Conservation (phyloP, 2,888 invertebrate species). For the Archips crataeganus region DNA sequence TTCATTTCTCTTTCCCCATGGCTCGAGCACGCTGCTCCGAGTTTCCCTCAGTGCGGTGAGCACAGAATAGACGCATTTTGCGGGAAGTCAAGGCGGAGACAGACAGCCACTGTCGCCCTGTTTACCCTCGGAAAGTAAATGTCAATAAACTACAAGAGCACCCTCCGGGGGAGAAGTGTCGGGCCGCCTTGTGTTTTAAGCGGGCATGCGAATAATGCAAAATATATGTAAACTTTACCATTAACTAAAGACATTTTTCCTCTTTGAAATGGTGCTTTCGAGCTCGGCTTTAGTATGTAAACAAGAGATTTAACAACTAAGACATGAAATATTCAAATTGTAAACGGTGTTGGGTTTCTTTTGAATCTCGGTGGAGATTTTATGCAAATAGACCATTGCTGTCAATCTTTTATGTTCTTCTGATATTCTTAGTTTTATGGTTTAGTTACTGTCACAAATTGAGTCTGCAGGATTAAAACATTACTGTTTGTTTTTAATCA, state of each 20-base stretch:
- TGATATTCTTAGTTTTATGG: background rate
- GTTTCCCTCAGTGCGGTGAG: conserved; percentile 18
- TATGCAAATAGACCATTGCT: conserved; percentile 19
- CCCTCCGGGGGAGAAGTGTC: conserved; percentile 71
- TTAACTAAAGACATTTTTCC: conserved; percentile 44
- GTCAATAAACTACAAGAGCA: conserved; percentile 81
- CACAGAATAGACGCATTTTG: conserved; percentile 49
- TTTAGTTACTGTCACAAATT: background rate
- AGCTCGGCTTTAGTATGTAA: conserved; percentile 31
- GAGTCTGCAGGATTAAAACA: background rate
- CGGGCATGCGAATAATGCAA: conserved; percentile 56
- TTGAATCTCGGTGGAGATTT: conserved; percentile 22
- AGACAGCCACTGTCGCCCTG: conserved; percentile 70
- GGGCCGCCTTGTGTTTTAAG: conserved; percentile 64
- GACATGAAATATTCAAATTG: conserved; percentile 36
- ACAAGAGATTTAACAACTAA: conserved; percentile 31
- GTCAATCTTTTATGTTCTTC: background rate
- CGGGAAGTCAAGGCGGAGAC: conserved; percentile 60
- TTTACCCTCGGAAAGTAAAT: conserved; percentile 83
- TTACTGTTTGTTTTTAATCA: conserved; percentile 17
- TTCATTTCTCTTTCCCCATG: conserved; percentile 19
- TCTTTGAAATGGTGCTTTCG: conserved; percentile 15
- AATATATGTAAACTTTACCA: conserved; percentile 53
- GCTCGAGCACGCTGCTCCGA: conserved; percentile 19
- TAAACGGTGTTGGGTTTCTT: conserved; percentile 22